Evolutionary conservation across 2,113 vertebrate species (phyloP).

Genomic region (Seriola rivoliana): DNA sequence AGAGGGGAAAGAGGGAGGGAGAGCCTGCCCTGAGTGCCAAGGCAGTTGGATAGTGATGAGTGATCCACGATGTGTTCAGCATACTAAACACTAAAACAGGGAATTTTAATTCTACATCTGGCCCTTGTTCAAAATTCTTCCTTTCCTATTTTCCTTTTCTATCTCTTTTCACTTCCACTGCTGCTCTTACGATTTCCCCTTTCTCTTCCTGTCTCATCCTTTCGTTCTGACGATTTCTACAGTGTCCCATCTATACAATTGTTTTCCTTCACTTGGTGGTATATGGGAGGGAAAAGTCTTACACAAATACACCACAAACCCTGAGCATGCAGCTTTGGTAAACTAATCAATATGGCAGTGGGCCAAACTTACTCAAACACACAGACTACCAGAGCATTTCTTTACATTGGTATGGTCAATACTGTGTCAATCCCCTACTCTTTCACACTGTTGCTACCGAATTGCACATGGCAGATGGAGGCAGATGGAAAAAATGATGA

Average conservation of each 20-base stretch:
- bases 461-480: background rate
- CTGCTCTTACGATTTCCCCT: background rate
- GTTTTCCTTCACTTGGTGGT: background rate
- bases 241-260: background rate
- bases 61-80: slow-evolving; percentile 71
- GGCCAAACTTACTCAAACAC: slow-evolving; percentile 42
- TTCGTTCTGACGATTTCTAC: slow-evolving; percentile 6
- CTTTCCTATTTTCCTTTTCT: slow-evolving; percentile 11
- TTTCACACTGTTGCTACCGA: background rate
- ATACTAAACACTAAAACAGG: slow-evolving; percentile 68
- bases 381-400: slow-evolving; percentile 9
- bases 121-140: slow-evolving; percentile 65
- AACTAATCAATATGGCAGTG: slow-evolving; percentile 62
- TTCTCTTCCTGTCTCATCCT: background rate
- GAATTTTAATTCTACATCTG: slow-evolving; percentile 71
- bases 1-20: slow-evolving; percentile 6
- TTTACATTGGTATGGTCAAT: background rate
- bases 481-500: background rate
- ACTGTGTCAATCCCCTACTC: background rate
- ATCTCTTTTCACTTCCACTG: background rate
- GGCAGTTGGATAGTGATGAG: slow-evolving; percentile 76
- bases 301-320: slow-evolving; percentile 46
- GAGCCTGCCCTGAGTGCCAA: slow-evolving; percentile 68
- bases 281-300: slow-evolving; percentile 20
- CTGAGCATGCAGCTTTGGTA: slow-evolving; percentile 66